A percentile compares a stretch with the other conserved stretches of the same genome.
Conservation (phyloP, 2,888 invertebrate species). For the Ectemnius lituratus region DNA sequence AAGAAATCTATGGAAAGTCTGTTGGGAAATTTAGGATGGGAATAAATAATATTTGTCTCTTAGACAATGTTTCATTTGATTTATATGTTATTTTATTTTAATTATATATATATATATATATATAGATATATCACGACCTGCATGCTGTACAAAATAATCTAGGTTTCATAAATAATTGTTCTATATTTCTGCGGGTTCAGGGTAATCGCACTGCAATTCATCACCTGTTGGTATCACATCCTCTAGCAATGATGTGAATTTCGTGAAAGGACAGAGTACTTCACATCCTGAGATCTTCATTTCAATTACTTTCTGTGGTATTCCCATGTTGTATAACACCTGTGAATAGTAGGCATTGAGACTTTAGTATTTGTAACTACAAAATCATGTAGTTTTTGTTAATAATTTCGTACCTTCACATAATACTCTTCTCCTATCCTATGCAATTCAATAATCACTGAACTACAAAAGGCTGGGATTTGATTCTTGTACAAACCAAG, state of each 20-base stretch:
- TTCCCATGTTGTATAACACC: constrained; percentile 55
- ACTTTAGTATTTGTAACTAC: too few relatives aligned
- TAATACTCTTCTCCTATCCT: constrained; percentile 68
- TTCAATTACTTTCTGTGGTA: constrained; percentile 27
- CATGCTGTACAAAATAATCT: not conserved
- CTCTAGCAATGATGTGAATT: constrained; percentile 51
- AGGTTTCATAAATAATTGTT: not conserved
- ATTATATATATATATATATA: not conserved
- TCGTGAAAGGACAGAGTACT: constrained; percentile 55
- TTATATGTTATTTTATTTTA: too few relatives aligned
- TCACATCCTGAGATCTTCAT: constrained; percentile 54
- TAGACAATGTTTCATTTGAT: not conserved
- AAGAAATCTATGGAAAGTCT: not conserved
- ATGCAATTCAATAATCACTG: constrained; percentile 79
- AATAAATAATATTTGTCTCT: not conserved
- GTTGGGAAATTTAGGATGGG: not conserved
- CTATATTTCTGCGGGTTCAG: not conserved
- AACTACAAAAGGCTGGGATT: constrained; percentile 80
- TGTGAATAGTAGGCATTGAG: constrained; percentile 14
- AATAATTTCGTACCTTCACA: constrained; percentile 75
- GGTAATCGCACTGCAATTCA: constrained; percentile 37
- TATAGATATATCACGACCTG: not conserved
- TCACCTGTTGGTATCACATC: constrained; percentile 48
- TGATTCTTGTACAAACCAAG: constrained; percentile 80
- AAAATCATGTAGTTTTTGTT: not conserved